phyloP scores from a whole-genome alignment of 1,140 invertebrate genomes.

The Ooceraea biroi region DNA sequence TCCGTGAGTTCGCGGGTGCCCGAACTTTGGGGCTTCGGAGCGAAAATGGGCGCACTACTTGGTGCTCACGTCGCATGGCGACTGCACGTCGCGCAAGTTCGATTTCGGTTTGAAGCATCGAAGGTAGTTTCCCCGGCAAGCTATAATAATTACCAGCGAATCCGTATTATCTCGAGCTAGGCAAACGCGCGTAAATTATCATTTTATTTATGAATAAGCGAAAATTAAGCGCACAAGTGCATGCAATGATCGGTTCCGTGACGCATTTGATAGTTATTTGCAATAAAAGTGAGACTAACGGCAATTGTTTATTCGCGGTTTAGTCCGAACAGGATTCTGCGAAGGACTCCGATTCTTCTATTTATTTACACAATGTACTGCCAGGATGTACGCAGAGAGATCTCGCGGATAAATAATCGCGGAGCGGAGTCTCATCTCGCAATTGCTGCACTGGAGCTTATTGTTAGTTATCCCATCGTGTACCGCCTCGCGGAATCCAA shows the following conservation, averaged over 20 bases:
- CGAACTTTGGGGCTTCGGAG: conserved; percentile 39
- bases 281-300: background rate
- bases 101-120: background rate
- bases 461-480: background rate
- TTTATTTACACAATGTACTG: background rate
- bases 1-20: conserved; percentile 9
- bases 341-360: background rate
- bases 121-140: too few species aligned
- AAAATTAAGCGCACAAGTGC: background rate
- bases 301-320: conserved; percentile 17
- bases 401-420: background rate
- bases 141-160: too few species aligned
- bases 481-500: background rate
- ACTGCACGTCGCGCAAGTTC: conserved; percentile 31
- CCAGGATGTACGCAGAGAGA: background rate
- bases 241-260: conserved; percentile 19
- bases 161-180: too few species aligned
- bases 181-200: too few species aligned
- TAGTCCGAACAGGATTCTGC: conserved; percentile 2
- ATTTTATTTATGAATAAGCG: background rate
- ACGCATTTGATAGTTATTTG: background rate
- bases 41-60: conserved; percentile 44
- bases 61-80: conserved; percentile 1
- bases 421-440: background rate
- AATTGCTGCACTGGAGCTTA: too few species aligned